These are phyloP conservation scores for Chloromyia formosa DNA, from an alignment of 2,888 invertebrate species.

Conservation along the genomic window DNA sequence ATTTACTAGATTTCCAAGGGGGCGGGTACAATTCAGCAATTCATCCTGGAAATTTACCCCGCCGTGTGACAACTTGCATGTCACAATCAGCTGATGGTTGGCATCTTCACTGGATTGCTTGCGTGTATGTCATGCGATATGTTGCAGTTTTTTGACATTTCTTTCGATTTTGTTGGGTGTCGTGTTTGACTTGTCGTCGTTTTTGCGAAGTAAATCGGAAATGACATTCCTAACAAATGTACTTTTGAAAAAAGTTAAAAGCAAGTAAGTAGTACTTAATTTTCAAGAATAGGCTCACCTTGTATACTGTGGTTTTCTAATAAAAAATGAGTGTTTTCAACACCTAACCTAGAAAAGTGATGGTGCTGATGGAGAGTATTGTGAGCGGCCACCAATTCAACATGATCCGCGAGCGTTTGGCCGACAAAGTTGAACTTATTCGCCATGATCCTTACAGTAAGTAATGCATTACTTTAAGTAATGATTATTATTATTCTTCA, in stretches of 20 bases:
- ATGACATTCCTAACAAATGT: slow-evolving; percentile 73
- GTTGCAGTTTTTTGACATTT: no score
- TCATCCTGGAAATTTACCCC: no score
- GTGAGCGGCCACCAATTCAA: slow-evolving; percentile 79
- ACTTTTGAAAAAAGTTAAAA: slow-evolving; percentile 76
- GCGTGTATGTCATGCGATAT: no score
- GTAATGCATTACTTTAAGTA: slow-evolving; percentile 57
- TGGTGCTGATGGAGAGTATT: slow-evolving; percentile 82
- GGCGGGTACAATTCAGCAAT: no score
- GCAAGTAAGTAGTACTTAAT: slow-evolving; percentile 75
- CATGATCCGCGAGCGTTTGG: slow-evolving; percentile 74
- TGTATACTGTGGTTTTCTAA: not conserved
- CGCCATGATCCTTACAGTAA: slow-evolving; percentile 83
- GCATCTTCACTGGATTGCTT: no score
- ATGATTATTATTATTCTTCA: slow-evolving; percentile 49
- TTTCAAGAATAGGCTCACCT: no score
- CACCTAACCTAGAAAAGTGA: slow-evolving; percentile 68
- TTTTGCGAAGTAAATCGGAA: not conserved
- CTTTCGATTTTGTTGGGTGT: no score
- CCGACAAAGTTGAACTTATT: slow-evolving; percentile 80
- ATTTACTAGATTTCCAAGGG: no score
- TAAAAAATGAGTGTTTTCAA: not conserved
- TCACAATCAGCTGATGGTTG: no score
- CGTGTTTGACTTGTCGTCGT: no score
- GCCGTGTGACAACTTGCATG: no score